Evolutionary conservation across 2,888 invertebrate species (phyloP).

Genomic region (Apodemia duryi): DNA sequence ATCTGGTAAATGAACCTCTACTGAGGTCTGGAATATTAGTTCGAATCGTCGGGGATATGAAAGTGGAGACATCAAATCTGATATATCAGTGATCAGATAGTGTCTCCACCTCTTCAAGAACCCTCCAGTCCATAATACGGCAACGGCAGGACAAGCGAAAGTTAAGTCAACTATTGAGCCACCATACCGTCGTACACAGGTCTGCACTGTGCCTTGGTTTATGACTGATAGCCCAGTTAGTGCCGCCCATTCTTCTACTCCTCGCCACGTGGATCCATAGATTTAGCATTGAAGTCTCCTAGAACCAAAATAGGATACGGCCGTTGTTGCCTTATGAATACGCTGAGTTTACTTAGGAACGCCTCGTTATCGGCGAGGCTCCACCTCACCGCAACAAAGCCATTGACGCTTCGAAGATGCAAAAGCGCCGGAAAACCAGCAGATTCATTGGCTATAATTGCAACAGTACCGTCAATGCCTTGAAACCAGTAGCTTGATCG

Average conservation of each 20-base stretch:
- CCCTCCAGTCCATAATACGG: too few relatives aligned
- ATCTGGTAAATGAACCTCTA: neutral
- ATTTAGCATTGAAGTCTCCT: slow-evolving; percentile 7
- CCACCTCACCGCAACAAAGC: slow-evolving; percentile 6
- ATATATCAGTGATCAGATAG: neutral
- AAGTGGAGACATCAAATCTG: neutral
- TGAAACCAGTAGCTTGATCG: neutral
- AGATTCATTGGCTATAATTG: neutral
- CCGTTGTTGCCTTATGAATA: neutral
- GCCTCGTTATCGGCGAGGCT: neutral
- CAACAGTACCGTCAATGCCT: neutral
- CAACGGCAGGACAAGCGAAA: too few relatives aligned
- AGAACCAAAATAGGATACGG: neutral
- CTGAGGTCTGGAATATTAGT: neutral
- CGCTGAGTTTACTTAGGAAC: neutral
- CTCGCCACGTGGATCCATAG: neutral
- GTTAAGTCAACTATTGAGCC: neutral
- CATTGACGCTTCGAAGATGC: neutral
- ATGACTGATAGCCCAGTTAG: too few relatives aligned
- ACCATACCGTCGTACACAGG: neutral
- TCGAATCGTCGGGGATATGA: too few relatives aligned
- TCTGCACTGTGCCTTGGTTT: too few relatives aligned
- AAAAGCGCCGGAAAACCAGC: neutral
- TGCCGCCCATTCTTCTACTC: neutral
- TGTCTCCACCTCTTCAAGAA: neutral